Percentiles rank a stretch among this genome's conserved stretches.
phyloP scores from a whole-genome alignment of 2,113 vertebrate species.

The Callorhinus ursinus region DNA sequence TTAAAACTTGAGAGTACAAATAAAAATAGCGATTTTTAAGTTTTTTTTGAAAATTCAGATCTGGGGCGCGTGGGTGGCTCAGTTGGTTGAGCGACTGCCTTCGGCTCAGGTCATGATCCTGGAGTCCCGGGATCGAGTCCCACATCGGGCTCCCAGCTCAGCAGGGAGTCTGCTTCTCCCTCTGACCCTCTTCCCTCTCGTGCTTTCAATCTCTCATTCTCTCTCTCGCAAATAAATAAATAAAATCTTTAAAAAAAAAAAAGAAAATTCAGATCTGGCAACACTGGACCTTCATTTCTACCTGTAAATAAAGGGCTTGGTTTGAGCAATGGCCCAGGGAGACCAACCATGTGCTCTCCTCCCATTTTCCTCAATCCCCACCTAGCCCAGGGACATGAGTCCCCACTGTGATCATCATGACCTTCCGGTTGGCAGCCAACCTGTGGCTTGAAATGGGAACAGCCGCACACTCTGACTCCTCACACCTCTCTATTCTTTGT shows the following conservation, averaged over 20 bases:
- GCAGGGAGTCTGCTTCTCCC: too few relatives aligned
- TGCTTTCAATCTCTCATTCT: too few relatives aligned
- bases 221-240: too few relatives aligned
- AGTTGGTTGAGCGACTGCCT: too few relatives aligned
- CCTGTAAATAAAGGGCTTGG: not conserved
- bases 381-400: too few relatives aligned
- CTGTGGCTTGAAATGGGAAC: not conserved
- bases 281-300: not conserved
- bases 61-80: not conserved
- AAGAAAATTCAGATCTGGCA: not conserved
- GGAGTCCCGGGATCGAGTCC: too few relatives aligned
- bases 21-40: not conserved
- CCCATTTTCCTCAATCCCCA: not conserved
- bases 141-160: too few relatives aligned
- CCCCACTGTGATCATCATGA: too few relatives aligned
- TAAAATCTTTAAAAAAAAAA: too few relatives aligned
- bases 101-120: too few relatives aligned
- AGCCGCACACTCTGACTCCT: rapidly evolving
- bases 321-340: not conserved
- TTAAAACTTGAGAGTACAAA: not conserved
- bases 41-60: not conserved
- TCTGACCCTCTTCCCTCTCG: too few relatives aligned
- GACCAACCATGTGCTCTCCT: not conserved
- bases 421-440: not conserved
- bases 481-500: not conserved